Conservation (phyloP, 1,140 invertebrate genomes). For the Zophobas morio region DNA sequence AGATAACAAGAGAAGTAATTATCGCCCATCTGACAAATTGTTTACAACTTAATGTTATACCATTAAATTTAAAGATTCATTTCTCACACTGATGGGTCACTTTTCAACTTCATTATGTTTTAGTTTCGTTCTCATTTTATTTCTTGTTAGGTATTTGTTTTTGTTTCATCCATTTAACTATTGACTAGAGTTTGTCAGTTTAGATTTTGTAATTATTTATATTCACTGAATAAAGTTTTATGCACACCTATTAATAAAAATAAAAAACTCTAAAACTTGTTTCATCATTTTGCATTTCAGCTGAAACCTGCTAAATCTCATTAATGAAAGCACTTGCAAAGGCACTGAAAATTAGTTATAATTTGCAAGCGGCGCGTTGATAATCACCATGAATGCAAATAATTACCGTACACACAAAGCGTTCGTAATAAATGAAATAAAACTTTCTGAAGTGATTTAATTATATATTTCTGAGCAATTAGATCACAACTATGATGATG, state of each 20-base stretch:
- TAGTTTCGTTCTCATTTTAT: not conserved
- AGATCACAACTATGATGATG: conserved; percentile 44
- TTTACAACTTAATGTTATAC: conserved; percentile 48
- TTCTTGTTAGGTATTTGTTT: not conserved
- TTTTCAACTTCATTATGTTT: conserved; percentile 39
- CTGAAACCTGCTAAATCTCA: conserved; percentile 43
- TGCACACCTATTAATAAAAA: too few relatives aligned
- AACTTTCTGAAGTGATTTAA: conserved; percentile 44
- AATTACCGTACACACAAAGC: conserved; percentile 43
- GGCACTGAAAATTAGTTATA: conserved; percentile 40
- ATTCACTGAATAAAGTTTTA: too few relatives aligned
- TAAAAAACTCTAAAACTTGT: conserved; percentile 1
- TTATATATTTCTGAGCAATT: conserved; percentile 51
- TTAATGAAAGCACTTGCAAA: conserved; percentile 28
- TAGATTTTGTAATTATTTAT: too few relatives aligned
- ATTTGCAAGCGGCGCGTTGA: conserved; percentile 37
- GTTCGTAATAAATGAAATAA: conserved; percentile 36
- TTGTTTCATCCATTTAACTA: not conserved
- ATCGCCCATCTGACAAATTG: conserved; percentile 49
- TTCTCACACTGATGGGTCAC: conserved; percentile 45
- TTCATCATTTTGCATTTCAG: conserved; percentile 34
- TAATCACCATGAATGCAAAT: conserved; percentile 45
- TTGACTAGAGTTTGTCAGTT: not conserved
- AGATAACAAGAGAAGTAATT: conserved; percentile 44
- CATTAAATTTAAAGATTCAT: conserved; percentile 49